A percentile compares a stretch with the other conserved stretches of the same genome.
These are phyloP conservation scores for Syndactyla subalaris DNA, from an alignment of 2,797 vertebrate species.

Conservation along the genomic window DNA sequence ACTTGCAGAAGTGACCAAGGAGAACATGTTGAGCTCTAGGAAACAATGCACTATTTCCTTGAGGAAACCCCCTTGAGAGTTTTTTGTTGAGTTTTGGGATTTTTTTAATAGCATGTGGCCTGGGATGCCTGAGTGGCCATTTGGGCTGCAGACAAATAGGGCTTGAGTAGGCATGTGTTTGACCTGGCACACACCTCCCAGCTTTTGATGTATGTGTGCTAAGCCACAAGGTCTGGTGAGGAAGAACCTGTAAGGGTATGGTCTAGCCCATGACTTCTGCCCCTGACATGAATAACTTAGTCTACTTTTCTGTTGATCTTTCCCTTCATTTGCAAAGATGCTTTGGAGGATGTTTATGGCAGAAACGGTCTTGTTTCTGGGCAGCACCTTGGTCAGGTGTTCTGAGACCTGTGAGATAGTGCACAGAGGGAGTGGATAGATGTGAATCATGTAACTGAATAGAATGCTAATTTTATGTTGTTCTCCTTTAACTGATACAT, in stretches of 20 bases:
- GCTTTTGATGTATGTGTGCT: neutral
- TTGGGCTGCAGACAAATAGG: neutral
- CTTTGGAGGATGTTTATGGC: neutral
- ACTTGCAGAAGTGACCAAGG: neutral
- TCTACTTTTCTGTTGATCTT: neutral
- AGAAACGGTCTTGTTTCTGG: neutral
- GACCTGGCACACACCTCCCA: neutral
- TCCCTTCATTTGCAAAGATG: neutral
- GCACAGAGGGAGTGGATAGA: rapidly evolving
- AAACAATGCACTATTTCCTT: neutral
- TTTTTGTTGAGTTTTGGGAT: neutral
- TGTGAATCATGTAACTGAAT: neutral
- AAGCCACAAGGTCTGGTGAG: neutral
- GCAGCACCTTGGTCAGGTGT: neutral
- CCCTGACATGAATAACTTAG: neutral
- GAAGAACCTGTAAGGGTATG: neutral
- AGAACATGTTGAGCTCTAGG: neutral
- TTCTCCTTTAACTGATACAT: neutral
- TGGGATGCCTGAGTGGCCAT: neutral
- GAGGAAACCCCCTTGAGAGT: neutral
- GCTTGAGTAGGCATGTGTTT: neutral
- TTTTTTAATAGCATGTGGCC: neutral
- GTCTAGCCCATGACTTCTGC: neutral
- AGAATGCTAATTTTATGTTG: neutral
- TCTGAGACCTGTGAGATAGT: neutral